Percentiles rank a stretch among this genome's conserved stretches.
phyloP scores from a whole-genome alignment of 2,888 invertebrate species.

The Agrochola macilenta region DNA sequence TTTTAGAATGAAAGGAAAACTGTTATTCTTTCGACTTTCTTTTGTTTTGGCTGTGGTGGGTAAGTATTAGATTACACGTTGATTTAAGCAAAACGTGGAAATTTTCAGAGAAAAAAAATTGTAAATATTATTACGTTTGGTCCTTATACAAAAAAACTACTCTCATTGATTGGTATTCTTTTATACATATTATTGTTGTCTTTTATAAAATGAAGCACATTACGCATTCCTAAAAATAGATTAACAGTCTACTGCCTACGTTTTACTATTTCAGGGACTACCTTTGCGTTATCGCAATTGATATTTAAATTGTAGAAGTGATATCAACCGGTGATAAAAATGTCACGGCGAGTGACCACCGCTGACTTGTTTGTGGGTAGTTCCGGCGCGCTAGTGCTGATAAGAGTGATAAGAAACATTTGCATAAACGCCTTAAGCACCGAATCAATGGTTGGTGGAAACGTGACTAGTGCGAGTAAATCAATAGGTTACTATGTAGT shows the following conservation, averaged over 20 bases:
- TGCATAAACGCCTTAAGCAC: slow-evolving; percentile 58
- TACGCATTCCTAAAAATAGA: background rate
- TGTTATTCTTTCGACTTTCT: background rate
- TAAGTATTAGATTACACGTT: background rate
- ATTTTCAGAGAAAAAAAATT: background rate
- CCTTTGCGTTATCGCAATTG: slow-evolving; percentile 39
- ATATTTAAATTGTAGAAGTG: slow-evolving; percentile 54
- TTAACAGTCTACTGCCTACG: background rate
- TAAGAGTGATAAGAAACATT: slow-evolving; percentile 52
- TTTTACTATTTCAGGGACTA: slow-evolving; percentile 28
- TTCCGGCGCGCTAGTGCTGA: slow-evolving; percentile 50
- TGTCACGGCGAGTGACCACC: slow-evolving; percentile 54
- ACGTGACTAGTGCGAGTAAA: slow-evolving; percentile 48
- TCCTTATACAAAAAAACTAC: background rate
- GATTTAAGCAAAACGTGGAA: background rate
- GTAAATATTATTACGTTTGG: background rate
- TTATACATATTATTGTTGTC: background rate
- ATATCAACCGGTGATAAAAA: slow-evolving; percentile 56
- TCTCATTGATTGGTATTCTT: background rate
- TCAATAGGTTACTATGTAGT: slow-evolving; percentile 4
- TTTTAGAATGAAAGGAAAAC: slow-evolving; percentile 17
- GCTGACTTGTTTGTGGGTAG: slow-evolving; percentile 62
- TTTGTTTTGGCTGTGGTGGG: background rate
- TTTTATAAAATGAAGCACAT: background rate
- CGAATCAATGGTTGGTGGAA: slow-evolving; percentile 37